Percentiles rank a stretch among this genome's conserved stretches.
These are phyloP conservation scores for Emydura subglobosa DNA, from an alignment of 2,113 vertebrate genomes.

Conservation along the genomic window DNA sequence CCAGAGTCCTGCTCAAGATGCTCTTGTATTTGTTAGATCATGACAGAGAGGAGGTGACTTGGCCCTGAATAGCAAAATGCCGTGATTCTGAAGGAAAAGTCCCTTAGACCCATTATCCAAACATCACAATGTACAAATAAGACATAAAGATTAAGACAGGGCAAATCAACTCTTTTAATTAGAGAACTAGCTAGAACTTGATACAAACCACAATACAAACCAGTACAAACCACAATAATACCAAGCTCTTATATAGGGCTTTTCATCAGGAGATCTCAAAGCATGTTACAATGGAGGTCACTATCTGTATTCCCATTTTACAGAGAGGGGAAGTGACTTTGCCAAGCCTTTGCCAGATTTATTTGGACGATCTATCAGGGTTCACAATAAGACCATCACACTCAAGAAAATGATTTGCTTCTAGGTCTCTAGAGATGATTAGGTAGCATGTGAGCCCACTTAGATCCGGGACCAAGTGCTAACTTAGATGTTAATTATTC, in stretches of 20 bases:
- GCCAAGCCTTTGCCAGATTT: not conserved
- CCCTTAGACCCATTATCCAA: not conserved
- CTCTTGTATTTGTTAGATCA: fast-evolving
- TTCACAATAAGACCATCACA: not conserved
- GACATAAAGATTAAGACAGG: not conserved
- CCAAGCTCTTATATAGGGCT: too few species aligned
- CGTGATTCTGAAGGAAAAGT: fast-evolving
- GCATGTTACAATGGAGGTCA: too few species aligned
- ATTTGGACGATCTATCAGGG: not conserved
- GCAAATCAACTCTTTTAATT: not conserved
- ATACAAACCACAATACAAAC: too few species aligned
- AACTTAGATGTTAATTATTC: conserved; percentile 30
- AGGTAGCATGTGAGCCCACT: not conserved
- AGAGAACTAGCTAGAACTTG: not conserved
- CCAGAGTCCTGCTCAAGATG: not conserved
- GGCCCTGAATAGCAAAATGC: not conserved
- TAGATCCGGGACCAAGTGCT: conserved; percentile 14
- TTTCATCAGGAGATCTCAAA: too few species aligned
- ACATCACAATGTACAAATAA: not conserved
- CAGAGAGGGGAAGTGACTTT: not conserved
- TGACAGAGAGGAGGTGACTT: fast-evolving
- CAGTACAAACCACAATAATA: not conserved
- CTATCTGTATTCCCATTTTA: too few species aligned
- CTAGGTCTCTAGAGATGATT: not conserved
- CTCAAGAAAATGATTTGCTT: not conserved